A percentile compares a stretch with the other conserved stretches of the same genome.
phyloP scores from a whole-genome alignment of 1,140 invertebrate species.

The Cephus cinctus region DNA sequence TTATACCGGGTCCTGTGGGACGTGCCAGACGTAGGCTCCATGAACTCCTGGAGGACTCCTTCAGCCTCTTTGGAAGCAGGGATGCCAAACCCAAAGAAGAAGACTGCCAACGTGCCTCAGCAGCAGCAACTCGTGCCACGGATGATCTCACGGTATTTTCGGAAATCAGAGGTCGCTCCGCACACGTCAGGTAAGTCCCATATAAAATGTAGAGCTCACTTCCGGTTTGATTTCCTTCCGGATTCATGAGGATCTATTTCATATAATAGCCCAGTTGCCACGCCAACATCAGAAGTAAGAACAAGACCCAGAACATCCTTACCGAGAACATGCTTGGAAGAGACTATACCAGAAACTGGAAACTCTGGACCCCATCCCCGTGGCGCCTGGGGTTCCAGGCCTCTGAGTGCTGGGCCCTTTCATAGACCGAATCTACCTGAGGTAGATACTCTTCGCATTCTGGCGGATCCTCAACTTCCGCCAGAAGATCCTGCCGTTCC shows the following conservation, averaged over 20 bases:
- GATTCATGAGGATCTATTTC: background rate
- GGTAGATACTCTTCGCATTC: conserved; percentile 52
- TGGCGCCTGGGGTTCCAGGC: conserved; percentile 58
- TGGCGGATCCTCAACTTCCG: conserved; percentile 53
- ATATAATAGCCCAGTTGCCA: conserved; percentile 27
- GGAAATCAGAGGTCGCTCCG: conserved; percentile 52
- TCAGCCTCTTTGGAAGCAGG: conserved; percentile 63
- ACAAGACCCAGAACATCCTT: conserved; percentile 49
- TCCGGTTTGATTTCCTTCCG: background rate
- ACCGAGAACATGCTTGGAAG: conserved; percentile 23
- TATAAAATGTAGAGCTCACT: background rate
- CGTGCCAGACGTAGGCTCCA: conserved; percentile 64
- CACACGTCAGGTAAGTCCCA: conserved; percentile 51
- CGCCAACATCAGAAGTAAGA: conserved; percentile 26
- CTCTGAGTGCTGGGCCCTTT: conserved; percentile 63
- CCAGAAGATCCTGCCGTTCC: conserved; percentile 64
- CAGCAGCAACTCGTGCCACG: conserved; percentile 20
- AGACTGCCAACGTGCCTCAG: conserved; percentile 19
- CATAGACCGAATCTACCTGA: conserved; percentile 55
- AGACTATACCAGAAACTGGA: conserved; percentile 35
- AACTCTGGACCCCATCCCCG: conserved; percentile 35
- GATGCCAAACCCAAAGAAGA: conserved; percentile 50
- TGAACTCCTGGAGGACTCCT: conserved; percentile 67
- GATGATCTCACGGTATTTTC: conserved; percentile 30
- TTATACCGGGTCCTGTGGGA: conserved; percentile 47